Conservation (phyloP, 2,797 vertebrate genomes). For the Gymnothorax javanicus region DNA sequence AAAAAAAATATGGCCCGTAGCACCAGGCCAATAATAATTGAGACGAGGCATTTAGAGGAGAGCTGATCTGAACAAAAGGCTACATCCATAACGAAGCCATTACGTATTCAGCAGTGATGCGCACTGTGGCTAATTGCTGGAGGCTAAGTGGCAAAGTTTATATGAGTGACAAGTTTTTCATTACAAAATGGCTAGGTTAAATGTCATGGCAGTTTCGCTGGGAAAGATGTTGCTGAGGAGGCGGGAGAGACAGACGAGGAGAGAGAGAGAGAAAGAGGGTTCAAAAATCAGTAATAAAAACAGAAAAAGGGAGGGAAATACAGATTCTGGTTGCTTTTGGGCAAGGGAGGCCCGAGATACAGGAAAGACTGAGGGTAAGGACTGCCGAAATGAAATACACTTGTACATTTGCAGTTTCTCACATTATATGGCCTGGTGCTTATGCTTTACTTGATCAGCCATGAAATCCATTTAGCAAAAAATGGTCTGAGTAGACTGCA, state of each 20-base stretch:
- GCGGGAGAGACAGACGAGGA: not conserved
- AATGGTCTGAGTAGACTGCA: slow-evolving; percentile 7
- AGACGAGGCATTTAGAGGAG: not conserved
- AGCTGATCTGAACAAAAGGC: not conserved
- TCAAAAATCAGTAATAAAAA: too few species aligned
- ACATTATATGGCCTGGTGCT: not conserved
- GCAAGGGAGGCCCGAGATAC: not conserved
- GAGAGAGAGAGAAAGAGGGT: not conserved
- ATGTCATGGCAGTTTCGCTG: not conserved
- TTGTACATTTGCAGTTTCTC: not conserved
- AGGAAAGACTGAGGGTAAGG: not conserved
- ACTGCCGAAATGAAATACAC: not conserved
- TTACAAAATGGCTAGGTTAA: not conserved
- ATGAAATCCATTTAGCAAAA: not conserved
- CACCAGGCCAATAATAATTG: not conserved
- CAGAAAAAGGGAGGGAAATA: not conserved
- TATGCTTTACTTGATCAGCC: not conserved
- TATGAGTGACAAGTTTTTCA: not conserved
- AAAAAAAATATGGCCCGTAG: not conserved
- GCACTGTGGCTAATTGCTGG: not conserved
- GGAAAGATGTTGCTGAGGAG: not conserved
- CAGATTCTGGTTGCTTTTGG: not conserved
- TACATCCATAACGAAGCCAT: not conserved
- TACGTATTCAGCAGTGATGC: not conserved
- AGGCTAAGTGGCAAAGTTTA: not conserved